Evolutionary conservation across 2,113 vertebrate species (phyloP), one percentile per base, ranked within the genome.

Genomic region (Pedionomus torquatus): DNA sequence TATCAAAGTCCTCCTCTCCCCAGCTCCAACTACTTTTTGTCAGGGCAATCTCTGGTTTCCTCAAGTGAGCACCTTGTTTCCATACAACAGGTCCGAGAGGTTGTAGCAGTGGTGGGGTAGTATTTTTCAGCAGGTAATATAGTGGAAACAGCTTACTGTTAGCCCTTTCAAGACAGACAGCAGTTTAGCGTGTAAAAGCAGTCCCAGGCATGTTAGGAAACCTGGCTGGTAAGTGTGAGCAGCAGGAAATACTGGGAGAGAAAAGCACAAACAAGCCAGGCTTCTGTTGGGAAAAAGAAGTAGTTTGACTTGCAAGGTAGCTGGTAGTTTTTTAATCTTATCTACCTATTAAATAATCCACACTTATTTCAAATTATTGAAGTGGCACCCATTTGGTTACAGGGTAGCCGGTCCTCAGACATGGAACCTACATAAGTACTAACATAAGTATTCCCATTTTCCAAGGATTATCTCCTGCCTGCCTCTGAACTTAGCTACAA

Each of bases 371-470:
- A 43, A 52, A 44, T 3, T 1, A 51, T 26, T 49, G 19, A 51
- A 60, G 7, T 3, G 10, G 28, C 43, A 82, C 49, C 68, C 9
- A 30, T 14, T 12, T 75, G 52, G 8, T 46, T 82, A 58, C 17
- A 68, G 33, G 5, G n/a, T 6, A 83, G 77, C 69, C 2, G 4
- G 4, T n/a, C 13, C 55, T 23, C 37, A 33, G 66, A 39, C 25
- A 51, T 2, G 0, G 0, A 77, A 20, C 24, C 21, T 13, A 11
- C 0, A 9, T n/a, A n/a, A n/a, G n/a, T n/a, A n/a, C 7, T 7
- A 41, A 46, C 18, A 24, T 35, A 68, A 82, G 49, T 13, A 35
- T 10, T n/a, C 28, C 33, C 12, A 28, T 9, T 39, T 78, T 43
- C 46, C 21, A 30, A 41, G 21, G 49, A 33, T 5, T 7, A 35